Evolutionary conservation across 1,140 invertebrate genomes (phyloP).

Genomic region (Hylaeus anthracinus): DNA sequence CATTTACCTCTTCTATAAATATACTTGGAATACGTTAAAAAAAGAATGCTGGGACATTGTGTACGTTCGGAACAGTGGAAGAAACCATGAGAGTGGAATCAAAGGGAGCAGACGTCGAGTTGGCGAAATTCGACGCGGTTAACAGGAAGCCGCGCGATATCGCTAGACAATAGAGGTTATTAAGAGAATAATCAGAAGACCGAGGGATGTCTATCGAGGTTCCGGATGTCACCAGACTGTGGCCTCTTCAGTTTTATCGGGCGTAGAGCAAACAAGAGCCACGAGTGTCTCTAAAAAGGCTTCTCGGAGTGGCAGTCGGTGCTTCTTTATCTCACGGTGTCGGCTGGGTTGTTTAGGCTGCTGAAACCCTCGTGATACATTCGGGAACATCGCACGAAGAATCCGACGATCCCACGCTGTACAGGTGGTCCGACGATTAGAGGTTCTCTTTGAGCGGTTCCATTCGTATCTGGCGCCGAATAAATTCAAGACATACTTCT

Average conservation of each 20-base stretch:
- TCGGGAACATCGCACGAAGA: slow-evolving; percentile 49
- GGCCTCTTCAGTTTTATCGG: slow-evolving; percentile 58
- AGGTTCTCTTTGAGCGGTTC: slow-evolving; percentile 43
- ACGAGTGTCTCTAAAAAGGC: slow-evolving; percentile 40
- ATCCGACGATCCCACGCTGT: slow-evolving; percentile 60
- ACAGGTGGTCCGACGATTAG: slow-evolving; percentile 66
- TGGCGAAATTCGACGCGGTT: slow-evolving; percentile 1
- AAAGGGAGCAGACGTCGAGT: neutral
- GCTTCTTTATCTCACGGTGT: slow-evolving; percentile 60
- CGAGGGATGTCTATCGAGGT: slow-evolving; percentile 8
- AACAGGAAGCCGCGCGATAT: slow-evolving; percentile 46
- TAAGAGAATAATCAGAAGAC: slow-evolving; percentile 31
- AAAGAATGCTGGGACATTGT: no score
- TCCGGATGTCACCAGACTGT: slow-evolving; percentile 47
- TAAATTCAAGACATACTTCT: no score
- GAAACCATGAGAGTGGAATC: neutral
- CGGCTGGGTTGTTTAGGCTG: slow-evolving; percentile 64
- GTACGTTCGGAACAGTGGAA: neutral
- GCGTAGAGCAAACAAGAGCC: slow-evolving; percentile 38
- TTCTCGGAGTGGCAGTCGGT: slow-evolving; percentile 51
- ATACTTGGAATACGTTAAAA: no score
- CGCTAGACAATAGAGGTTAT: slow-evolving; percentile 36
- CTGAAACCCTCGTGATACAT: slow-evolving; percentile 50
- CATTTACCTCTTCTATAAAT: no score
- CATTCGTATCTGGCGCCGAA: neutral